Evolutionary conservation across 2,888 invertebrate species (phyloP).

Genomic region (Neoitamus cyanurus): DNA sequence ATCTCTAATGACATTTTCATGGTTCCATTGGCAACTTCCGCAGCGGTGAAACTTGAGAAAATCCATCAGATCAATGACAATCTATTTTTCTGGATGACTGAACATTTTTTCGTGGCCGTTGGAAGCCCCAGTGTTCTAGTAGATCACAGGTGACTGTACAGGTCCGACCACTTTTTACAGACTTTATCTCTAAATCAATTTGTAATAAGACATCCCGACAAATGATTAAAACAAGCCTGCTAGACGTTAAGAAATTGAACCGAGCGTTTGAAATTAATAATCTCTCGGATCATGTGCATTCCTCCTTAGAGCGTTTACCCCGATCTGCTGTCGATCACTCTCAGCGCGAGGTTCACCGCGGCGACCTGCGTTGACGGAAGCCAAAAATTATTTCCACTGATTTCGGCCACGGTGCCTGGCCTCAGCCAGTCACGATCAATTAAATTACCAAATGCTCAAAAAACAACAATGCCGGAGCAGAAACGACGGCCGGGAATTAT

Average conservation of each 20-base stretch:
- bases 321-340: conserved; percentile 2
- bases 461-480: conserved; percentile 1
- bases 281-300: conserved; percentile 18
- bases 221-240: conserved; percentile 27
- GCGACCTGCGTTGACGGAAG: conserved; percentile 13
- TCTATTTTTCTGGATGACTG: conserved; percentile 20
- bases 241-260: neutral
- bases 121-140: neutral
- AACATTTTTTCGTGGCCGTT: neutral
- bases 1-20: conserved; percentile 22
- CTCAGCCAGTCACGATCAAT: conserved; percentile 28
- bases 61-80: conserved; percentile 24
- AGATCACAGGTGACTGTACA: conserved; percentile 7
- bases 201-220: conserved; percentile 24
- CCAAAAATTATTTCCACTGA: conserved; percentile 26
- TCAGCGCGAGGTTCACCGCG: neutral
- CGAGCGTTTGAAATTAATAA: conserved; percentile 23
- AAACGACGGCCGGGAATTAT: neutral
- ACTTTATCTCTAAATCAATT: conserved; percentile 12
- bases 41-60: neutral
- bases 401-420: conserved; percentile 5
- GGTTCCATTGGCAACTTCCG: conserved; percentile 28
- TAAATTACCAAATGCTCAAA: neutral
- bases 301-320: conserved; percentile 1
- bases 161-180: neutral